Conservation (phyloP, 2,888 invertebrate genomes). For the Carterocephalus palaemon region DNA sequence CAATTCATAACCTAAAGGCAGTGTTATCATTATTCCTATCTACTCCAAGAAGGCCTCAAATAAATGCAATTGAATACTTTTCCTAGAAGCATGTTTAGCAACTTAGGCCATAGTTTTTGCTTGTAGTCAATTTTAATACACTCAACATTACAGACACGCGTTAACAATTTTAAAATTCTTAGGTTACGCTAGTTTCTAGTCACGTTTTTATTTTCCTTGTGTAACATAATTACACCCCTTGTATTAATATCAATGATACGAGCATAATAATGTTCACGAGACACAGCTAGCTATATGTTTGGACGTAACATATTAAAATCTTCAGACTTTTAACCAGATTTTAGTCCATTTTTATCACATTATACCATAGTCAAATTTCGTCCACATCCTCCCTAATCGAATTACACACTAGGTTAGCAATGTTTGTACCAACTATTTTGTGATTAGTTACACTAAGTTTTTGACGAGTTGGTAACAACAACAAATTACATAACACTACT, state of each 20-base stretch:
- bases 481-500: too few relatives aligned
- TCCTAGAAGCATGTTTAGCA: background rate
- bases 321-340: too few relatives aligned
- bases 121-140: conserved; percentile 5
- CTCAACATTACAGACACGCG: conserved; percentile 5
- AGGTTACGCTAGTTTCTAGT: conserved; percentile 5
- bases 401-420: too few relatives aligned
- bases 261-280: conserved; percentile 10
- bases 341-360: too few relatives aligned
- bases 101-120: conserved; percentile 9
- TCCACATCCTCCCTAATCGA: too few relatives aligned
- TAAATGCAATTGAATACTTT: background rate
- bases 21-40: conserved; percentile 2
- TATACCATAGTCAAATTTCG: too few relatives aligned
- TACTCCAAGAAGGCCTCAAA: background rate
- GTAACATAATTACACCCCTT: too few relatives aligned
- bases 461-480: too few relatives aligned
- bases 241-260: too few relatives aligned
- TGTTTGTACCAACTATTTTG: too few relatives aligned
- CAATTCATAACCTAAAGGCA: conserved; percentile 10
- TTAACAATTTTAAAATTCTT: conserved; percentile 8
- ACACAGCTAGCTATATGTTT: conserved; percentile 10
- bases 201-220: background rate
- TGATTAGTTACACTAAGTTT: too few relatives aligned
- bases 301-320: too few relatives aligned